phyloP scores from a whole-genome alignment of 2,888 invertebrate species.

The Latrodectus hesperus region DNA sequence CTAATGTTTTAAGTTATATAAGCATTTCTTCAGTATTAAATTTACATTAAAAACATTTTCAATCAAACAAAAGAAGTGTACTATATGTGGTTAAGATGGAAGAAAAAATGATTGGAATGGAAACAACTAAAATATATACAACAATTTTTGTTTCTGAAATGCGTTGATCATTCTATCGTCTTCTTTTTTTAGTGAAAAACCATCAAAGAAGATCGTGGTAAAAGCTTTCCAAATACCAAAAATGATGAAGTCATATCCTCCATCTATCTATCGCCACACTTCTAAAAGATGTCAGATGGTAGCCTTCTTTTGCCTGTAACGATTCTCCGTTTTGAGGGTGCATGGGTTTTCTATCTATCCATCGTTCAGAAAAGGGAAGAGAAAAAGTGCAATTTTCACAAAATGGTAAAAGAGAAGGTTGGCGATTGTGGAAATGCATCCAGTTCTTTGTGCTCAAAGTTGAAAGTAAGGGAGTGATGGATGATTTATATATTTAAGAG shows the following conservation, averaged over 20 bases:
- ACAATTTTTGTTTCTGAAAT: no score
- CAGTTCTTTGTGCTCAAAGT: background rate
- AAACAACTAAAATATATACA: no score
- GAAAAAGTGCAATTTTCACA: background rate
- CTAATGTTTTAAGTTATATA: no score
- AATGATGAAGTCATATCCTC: slow-evolving; percentile 20
- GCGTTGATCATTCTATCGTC: no score
- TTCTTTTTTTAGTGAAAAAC: background rate
- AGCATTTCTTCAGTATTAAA: no score
- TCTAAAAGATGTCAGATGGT: slow-evolving; percentile 42
- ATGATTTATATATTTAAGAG: slow-evolving; percentile 9
- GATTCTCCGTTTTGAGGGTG: slow-evolving; percentile 2
- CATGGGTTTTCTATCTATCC: background rate
- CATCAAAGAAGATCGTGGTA: background rate
- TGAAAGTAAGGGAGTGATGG: background rate
- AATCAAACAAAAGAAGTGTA: no score
- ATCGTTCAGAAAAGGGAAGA: background rate
- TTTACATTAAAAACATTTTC: no score
- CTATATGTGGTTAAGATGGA: no score
- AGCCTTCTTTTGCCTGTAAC: slow-evolving; percentile 22
- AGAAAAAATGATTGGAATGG: no score
- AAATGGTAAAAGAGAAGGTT: background rate
- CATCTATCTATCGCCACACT: slow-evolving; percentile 10
- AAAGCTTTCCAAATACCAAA: background rate
- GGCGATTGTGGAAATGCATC: background rate